Base-by-base conservation (phyloP, 2,113 vertebrate species). In the Verasper variegatus region DNA sequence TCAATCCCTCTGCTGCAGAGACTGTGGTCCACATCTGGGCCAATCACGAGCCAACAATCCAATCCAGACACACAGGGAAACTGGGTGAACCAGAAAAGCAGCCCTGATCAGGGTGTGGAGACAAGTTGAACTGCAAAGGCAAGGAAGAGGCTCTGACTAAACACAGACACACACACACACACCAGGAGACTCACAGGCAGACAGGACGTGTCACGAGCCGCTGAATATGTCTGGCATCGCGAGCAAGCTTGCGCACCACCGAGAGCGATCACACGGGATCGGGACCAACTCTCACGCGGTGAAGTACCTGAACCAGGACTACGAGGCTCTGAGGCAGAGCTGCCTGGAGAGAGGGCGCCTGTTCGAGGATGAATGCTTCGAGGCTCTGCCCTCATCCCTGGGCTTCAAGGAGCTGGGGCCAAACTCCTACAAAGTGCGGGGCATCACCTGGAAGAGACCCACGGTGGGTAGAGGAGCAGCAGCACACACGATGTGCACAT, bases 251-350 rank as follows among this genome's bases (percentile, higher is more conserved):
- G 81, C 79, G 62, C 83, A 87, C 57, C 20, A 51, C 5, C 52
- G 86, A 18, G 93, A 91, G 0, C 86, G 69, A 0, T 52, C 80
- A 0, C 71, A 80, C 0, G 95, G 95, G 0, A 88, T 96, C 0
- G 95, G 96, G 8, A 90, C 92, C 60, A 93, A 90, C 61, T 58
- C 67, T 6, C 94, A 94, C 0, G 94, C 95, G 0, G 61, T 95
- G 73, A 96, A 94, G 26, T 96, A 96, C 69, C 57, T 96, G 72
- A 92, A 94, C 63, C 96, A 97, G 90, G 95, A 97, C 91, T 97
- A 92, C 0, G 88, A 96, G 84, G 65, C 62, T 0, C 90, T 98
- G 80, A 93, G 88, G 78, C 88, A 62, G 4, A 88, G 93, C 68
- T 97, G 95, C 59, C 86, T 96, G 84, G 90, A 92, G 31, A 77